These are phyloP conservation scores for Sapajus apella DNA, from an alignment of 2,113 vertebrate species.

Conservation along the genomic window DNA sequence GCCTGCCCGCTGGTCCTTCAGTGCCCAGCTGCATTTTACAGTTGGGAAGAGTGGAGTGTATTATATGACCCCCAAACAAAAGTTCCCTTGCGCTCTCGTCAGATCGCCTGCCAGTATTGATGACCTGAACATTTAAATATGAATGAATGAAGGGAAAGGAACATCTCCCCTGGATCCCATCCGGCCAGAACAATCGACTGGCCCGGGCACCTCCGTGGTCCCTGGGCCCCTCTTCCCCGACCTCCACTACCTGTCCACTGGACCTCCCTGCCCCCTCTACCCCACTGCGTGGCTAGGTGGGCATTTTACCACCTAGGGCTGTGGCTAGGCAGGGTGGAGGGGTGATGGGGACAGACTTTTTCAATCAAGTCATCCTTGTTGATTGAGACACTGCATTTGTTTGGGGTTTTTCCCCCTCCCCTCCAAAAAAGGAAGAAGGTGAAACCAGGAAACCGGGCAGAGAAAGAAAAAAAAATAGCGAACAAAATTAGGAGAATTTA, in stretches of 20 bases:
- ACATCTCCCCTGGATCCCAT: constrained; percentile 51
- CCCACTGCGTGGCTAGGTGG: neutral
- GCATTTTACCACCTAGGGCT: neutral
- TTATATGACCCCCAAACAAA: constrained; percentile 66
- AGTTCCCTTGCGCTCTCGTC: constrained; percentile 33
- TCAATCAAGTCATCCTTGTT: neutral
- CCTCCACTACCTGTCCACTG: neutral
- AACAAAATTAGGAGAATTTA: constrained; percentile 68
- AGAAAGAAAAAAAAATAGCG: neutral
- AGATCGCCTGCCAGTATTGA: constrained; percentile 68
- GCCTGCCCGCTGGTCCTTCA: constrained; percentile 34
- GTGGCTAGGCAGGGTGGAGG: neutral
- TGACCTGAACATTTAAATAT: constrained; percentile 68
- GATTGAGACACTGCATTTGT: neutral
- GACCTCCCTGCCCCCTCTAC: neutral
- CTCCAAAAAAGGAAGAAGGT: constrained; percentile 60
- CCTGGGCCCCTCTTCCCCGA: neutral
- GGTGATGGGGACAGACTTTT: neutral
- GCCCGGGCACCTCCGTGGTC: neutral
- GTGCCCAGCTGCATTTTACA: neutral
- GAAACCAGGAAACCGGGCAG: neutral
- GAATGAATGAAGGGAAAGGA: constrained; percentile 61
- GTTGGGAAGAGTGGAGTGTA: constrained; percentile 47
- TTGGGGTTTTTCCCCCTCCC: neutral
- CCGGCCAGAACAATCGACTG: neutral